A percentile compares a stretch with the other conserved stretches of the same genome.
Evolutionary conservation across 1,140 invertebrate genomes (phyloP).

Genomic region (Nebria ingens): DNA sequence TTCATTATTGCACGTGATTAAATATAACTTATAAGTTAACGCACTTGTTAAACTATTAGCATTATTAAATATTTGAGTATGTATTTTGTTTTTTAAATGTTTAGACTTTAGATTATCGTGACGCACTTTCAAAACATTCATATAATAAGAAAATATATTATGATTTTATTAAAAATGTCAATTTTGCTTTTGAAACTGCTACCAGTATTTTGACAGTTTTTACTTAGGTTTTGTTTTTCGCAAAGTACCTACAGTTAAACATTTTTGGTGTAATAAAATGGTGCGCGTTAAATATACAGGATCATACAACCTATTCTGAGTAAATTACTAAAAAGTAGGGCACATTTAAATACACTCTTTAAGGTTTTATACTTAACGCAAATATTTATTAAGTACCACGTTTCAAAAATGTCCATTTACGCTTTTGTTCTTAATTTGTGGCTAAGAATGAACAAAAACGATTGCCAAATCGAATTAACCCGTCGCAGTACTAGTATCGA

Average conservation of each 20-base stretch:
- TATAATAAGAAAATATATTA: constrained; percentile 29
- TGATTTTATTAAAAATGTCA: constrained; percentile 22
- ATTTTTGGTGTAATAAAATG: constrained; percentile 23
- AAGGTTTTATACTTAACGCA: background rate
- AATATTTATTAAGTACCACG: background rate
- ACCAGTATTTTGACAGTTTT: constrained; percentile 10
- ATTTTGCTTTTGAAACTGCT: constrained; percentile 10
- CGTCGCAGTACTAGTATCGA: too few species aligned
- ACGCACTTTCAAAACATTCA: constrained; percentile 29
- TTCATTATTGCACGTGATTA: background rate
- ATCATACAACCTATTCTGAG: constrained; percentile 2
- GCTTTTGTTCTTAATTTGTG: too few species aligned
- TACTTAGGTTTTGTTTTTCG: constrained; percentile 9
- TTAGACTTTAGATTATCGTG: constrained; percentile 32
- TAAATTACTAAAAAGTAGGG: constrained; percentile 8
- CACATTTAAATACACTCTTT: constrained; percentile 6
- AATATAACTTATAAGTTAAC: background rate
- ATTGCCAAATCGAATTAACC: too few species aligned
- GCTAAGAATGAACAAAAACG: too few species aligned
- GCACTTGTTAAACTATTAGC: constrained; percentile 7
- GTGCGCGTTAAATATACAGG: constrained; percentile 22
- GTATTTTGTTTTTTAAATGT: too few species aligned
- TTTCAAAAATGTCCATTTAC: background rate
- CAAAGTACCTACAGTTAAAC: background rate
- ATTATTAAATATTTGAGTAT: constrained; percentile 15